phyloP scores from a whole-genome alignment of 37 sponge, comb jelly and placozoan species.

The Hexactinellida sp. region DNA sequence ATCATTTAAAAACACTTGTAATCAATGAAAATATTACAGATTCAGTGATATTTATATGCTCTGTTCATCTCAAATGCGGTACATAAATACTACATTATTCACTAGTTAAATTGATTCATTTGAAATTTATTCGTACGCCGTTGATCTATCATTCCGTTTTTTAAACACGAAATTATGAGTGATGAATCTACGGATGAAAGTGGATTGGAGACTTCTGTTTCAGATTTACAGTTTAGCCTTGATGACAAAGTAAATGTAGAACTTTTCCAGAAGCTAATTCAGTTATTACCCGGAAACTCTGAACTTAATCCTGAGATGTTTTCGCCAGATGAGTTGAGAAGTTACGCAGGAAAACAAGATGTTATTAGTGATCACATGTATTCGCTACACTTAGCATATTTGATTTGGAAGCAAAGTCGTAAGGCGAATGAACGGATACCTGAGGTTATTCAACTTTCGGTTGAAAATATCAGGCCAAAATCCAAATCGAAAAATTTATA shows the following conservation, averaged over 20 bases:
- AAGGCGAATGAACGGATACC: neutral
- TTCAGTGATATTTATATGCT: too few species aligned
- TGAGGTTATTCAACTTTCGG: neutral
- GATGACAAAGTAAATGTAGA: neutral
- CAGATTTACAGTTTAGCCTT: neutral
- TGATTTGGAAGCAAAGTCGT: neutral
- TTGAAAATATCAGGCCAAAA: neutral
- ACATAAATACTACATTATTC: neutral
- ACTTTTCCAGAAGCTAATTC: neutral
- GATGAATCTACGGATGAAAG: neutral
- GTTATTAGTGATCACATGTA: neutral
- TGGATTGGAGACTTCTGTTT: neutral
- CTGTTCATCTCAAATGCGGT: too few species aligned
- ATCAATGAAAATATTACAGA: too few species aligned
- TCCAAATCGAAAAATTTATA: neutral
- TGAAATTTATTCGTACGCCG: neutral
- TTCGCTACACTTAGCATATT: neutral
- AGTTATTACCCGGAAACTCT: neutral
- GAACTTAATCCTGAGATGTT: neutral
- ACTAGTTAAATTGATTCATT: neutral
- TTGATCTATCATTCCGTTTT: neutral
- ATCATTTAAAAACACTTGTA: too few species aligned
- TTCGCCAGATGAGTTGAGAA: neutral
- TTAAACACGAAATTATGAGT: neutral
- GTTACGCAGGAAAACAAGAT: neutral